A percentile compares a stretch with the other conserved stretches of the same genome.
These are phyloP conservation scores for Noctuana brunneofusca DNA, from an alignment of 2,888 invertebrate genomes.

Conservation along the genomic window DNA sequence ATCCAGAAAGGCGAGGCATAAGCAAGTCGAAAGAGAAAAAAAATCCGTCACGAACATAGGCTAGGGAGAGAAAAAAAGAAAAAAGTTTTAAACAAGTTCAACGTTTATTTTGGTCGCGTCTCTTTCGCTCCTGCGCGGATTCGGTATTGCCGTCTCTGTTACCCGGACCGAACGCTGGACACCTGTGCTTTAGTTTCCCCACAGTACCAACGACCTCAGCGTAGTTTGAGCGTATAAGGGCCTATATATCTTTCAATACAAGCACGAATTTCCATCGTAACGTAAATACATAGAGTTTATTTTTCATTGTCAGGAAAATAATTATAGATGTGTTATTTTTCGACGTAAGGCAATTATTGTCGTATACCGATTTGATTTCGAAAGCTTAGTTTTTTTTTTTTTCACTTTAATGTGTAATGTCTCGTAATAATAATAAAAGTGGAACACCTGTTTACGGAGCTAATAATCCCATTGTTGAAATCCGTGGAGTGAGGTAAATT, in stretches of 20 bases:
- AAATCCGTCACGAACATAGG: slow-evolving; percentile 82
- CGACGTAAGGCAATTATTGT: slow-evolving; percentile 78
- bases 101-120: slow-evolving; percentile 82
- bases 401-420: slow-evolving; percentile 73
- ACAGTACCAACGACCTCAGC: slow-evolving; percentile 82
- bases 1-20: slow-evolving; percentile 73
- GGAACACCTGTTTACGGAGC: slow-evolving; percentile 72
- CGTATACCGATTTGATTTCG: slow-evolving; percentile 82
- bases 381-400: slow-evolving; percentile 66
- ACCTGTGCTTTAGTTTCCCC: slow-evolving; percentile 83
- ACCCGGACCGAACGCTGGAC: slow-evolving; percentile 77
- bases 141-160: slow-evolving; percentile 58
- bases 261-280: slow-evolving; percentile 9
- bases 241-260: slow-evolving; percentile 43
- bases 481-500: slow-evolving; percentile 61
- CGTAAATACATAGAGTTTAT: slow-evolving; percentile 42
- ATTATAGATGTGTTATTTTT: slow-evolving; percentile 75
- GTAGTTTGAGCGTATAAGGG: slow-evolving; percentile 53
- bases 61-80: slow-evolving; percentile 80
- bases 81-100: slow-evolving; percentile 79
- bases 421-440: slow-evolving; percentile 75
- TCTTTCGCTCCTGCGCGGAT: slow-evolving; percentile 52
- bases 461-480: slow-evolving; percentile 72
- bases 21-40: slow-evolving; percentile 70
- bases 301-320: slow-evolving; percentile 47